These are phyloP conservation scores for Elephantulus edwardii DNA, from an alignment of 2,113 vertebrate species.

Conservation along the genomic window DNA sequence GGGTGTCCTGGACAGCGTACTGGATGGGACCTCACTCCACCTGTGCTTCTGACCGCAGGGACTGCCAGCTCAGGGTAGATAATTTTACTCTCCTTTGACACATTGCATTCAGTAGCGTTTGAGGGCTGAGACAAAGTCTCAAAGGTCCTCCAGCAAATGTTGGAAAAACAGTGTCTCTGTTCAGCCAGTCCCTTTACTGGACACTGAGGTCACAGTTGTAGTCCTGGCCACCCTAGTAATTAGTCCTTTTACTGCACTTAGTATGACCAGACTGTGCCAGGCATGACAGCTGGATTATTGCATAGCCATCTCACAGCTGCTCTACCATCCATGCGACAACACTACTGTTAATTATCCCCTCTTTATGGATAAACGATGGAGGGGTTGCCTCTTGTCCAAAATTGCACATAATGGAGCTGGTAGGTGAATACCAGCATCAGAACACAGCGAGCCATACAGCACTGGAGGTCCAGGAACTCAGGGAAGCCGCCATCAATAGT, in stretches of 20 bases:
- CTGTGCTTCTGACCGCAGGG: no score
- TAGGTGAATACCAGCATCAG: not conserved
- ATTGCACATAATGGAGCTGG: not conserved
- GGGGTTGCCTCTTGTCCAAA: not conserved
- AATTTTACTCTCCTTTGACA: not conserved
- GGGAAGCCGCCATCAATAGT: rapidly evolving
- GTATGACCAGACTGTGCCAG: not conserved
- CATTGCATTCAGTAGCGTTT: not conserved
- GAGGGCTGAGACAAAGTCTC: no score
- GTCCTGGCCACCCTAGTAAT: not conserved
- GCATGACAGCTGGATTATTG: not conserved
- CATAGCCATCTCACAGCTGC: not conserved
- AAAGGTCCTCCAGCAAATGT: not conserved
- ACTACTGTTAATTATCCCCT: rapidly evolving
- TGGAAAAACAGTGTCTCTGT: not conserved
- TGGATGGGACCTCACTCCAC: no score
- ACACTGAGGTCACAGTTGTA: not conserved
- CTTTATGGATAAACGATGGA: not conserved
- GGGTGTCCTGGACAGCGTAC: not conserved
- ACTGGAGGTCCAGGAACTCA: no score
- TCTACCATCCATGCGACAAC: rapidly evolving
- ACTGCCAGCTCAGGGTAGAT: rapidly evolving
- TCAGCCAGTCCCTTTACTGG: not conserved
- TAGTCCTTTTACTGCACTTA: not conserved
- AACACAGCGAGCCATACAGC: rapidly evolving